Evolutionary conservation across 2,888 invertebrate genomes (phyloP), one percentile per base, ranked within the genome.

Genomic region (Axea sp.): DNA sequence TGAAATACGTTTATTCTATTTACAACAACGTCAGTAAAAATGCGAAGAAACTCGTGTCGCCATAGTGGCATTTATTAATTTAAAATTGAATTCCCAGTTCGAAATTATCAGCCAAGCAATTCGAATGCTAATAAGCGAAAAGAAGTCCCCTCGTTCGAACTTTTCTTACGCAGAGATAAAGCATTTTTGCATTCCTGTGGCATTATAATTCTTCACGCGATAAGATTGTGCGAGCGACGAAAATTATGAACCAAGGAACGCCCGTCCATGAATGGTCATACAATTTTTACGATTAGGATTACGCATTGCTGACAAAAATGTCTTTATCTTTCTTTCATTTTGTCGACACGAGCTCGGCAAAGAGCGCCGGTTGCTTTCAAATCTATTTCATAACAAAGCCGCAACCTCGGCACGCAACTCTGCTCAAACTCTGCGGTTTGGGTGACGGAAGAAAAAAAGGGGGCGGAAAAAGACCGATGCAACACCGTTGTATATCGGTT

Each of bases 341-440:
- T 8, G 11, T 24, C 6, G 37, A 19, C 37, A 12, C 17, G 33
- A 35, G 33, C 14, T 7, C 31, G 35, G 12, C 31, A 68, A 64
- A 60, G 69, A 76, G 75, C 76, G 72, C 76, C 81, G 77, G 80
- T 83, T 80, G 81, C 82, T 83, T 83, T 83, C 83, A 74, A 80
- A 76, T 75, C 78, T 76, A 78, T 82, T 83, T 83, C 83, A 79
- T 81, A 83, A 83, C 82, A 79, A 82, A 83, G 81, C 82, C 82
- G 69, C 82, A 81, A 76, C 76, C 77, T 77, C 77, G 77, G 53
- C 47, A 67, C 49, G 65, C 67, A 49, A n/a, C n/a, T n/a, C n/a
- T n/a, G n/a, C 65, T 76, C 77, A 77, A 76, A 75, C 73, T 77
- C 73, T 80, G 81, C 78, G 80, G 80, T 80, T 62, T 74, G 39